Base-by-base conservation (phyloP, 2,888 invertebrate genomes). In the Epirrhoe alternata region DNA sequence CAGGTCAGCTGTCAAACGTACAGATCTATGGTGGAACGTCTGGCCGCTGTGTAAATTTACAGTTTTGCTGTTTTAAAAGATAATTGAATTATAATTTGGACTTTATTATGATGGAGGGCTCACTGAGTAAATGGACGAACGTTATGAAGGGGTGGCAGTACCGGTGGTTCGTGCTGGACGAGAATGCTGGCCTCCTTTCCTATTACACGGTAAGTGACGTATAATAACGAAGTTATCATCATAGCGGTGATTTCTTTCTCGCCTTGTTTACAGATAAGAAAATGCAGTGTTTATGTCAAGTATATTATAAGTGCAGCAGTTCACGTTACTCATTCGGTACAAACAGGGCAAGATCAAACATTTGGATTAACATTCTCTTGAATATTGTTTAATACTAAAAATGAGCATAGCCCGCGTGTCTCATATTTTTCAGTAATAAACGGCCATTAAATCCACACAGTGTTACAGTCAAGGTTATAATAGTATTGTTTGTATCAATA, bases 61-160 rank as follows among this genome's bases (percentile, higher is more conserved):
- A 83, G 87, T 90, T 82, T 86, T 88, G 86, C 78, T 75, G 74
- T 82, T 86, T 83, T 86, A 83, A 77, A 89, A 90, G 88, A 77
- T 78, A 87, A 85, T 87, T 85, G 79, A 78, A 84, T 79, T 74
- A 78, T 81, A 77, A 81, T 84, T 86, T 85, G 82, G 78, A 80
- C 75, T 84, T 82, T 86, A 90, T 81, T 79, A 92, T 95, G 91
- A 97, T 98, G 97, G 98, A 98, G 94, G 98, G 98, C 82, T 97
- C 98, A 69, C 93, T 98, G 71, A 98, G 97, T 93, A 98, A 98
- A 94, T 98, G 98, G 98, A 99, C 98, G 76, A 99, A 98, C 94
- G 97, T 99, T 84, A 97, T 98, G 95, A 98, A 97, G 89, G 99
- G 99, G 76, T 99, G 99, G 99, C 99, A 99, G 91, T 99, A 99